A percentile compares a stretch with the other conserved stretches of the same genome.
These are phyloP conservation scores for Setipinna tenuifilis DNA, from an alignment of 2,797 vertebrate species.

Conservation along the genomic window DNA sequence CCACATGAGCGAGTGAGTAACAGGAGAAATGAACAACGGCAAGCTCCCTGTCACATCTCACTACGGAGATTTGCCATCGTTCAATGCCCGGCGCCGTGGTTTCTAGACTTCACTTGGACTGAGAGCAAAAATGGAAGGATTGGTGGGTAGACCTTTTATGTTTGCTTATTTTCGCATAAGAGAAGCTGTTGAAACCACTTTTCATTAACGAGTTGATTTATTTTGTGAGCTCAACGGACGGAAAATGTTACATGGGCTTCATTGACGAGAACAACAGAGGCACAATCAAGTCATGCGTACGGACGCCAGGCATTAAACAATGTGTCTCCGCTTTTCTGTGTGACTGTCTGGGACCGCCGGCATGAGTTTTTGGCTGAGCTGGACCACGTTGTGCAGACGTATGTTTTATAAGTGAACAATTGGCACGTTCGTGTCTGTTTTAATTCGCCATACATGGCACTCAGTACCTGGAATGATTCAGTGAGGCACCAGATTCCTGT, in stretches of 20 bases:
- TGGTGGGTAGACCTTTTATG: slow-evolving; percentile 7
- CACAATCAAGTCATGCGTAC: slow-evolving; percentile 19
- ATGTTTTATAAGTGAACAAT: background rate
- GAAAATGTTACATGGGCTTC: slow-evolving; percentile 15
- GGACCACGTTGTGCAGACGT: background rate
- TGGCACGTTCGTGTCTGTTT: background rate
- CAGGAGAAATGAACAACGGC: slow-evolving; percentile 16
- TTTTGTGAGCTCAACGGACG: slow-evolving; percentile 15
- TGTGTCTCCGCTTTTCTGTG: slow-evolving; percentile 17
- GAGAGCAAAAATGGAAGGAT: slow-evolving; percentile 6
- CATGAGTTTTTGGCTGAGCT: slow-evolving; percentile 9
- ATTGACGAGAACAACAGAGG: slow-evolving; percentile 15
- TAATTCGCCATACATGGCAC: background rate
- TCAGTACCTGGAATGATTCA: background rate
- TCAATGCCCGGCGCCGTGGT: background rate
- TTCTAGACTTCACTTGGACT: background rate
- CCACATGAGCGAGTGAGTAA: slow-evolving; percentile 9
- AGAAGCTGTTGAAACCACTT: slow-evolving; percentile 20
- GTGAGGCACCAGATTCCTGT: background rate
- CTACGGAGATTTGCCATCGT: slow-evolving; percentile 11
- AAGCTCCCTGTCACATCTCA: slow-evolving; percentile 18
- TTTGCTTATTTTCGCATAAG: slow-evolving; percentile 19
- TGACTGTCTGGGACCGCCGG: slow-evolving; percentile 2
- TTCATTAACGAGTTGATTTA: slow-evolving; percentile 19
- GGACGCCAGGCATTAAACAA: slow-evolving; percentile 12